Evolutionary conservation across 2,797 vertebrate species (phyloP).

Genomic region (Macropus fuliginosus): DNA sequence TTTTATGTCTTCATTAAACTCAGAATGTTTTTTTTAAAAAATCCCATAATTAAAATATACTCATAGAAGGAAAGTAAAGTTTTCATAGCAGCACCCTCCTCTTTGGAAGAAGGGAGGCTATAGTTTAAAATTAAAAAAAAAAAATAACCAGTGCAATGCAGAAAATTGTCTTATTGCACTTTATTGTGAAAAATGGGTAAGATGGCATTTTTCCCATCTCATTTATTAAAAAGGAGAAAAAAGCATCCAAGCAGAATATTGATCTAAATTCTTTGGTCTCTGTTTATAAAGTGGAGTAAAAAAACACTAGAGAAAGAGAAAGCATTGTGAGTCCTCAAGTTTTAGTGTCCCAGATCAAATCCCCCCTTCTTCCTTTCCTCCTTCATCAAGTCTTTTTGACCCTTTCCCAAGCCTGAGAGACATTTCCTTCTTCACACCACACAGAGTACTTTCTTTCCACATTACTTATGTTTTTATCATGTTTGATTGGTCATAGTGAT

Average conservation of each 20-base stretch:
- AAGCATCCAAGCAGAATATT: not conserved
- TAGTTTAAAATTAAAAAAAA: not conserved
- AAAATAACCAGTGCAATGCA: not conserved
- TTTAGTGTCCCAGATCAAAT: not conserved
- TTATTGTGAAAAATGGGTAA: not conserved
- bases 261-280: not conserved
- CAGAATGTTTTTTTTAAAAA: not conserved
- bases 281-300: not conserved
- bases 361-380: not conserved
- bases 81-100: not conserved
- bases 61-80: conserved; percentile 19
- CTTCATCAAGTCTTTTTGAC: not conserved
- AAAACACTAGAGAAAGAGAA: not conserved
- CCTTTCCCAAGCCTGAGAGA: not conserved
- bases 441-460: not conserved
- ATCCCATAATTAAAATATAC: not conserved
- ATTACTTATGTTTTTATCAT: not conserved
- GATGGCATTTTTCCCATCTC: conserved; percentile 1
- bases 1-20: not conserved
- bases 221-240: conserved; percentile 11
- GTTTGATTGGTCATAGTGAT: not conserved
- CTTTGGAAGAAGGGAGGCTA: conserved; percentile 17
- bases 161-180: not conserved
- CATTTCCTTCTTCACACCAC: not conserved
- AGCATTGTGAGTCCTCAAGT: not conserved